phyloP scores from a whole-genome alignment of 2,888 invertebrate species.

The Pseudanteris insignis region DNA sequence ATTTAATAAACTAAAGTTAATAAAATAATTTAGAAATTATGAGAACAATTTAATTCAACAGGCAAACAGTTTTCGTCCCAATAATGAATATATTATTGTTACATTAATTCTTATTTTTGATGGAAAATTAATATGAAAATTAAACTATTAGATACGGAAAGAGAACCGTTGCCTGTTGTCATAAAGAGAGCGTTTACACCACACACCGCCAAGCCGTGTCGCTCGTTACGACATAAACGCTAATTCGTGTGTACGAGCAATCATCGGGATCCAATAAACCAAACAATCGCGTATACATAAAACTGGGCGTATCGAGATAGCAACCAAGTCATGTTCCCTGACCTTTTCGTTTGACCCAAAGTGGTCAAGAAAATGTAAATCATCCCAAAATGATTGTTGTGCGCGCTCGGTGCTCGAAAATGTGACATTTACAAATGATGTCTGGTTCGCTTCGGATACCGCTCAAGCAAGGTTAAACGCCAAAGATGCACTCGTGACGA shows the following conservation, averaged over 20 bases:
- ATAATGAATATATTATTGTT: too few species aligned
- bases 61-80: too few species aligned
- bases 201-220: not conserved
- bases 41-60: too few species aligned
- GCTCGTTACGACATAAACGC: slow-evolving; percentile 4
- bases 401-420: slow-evolving; percentile 1
- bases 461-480: slow-evolving; percentile 10
- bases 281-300: slow-evolving; percentile 22
- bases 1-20: too few species aligned
- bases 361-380: slow-evolving; percentile 1
- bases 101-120: too few species aligned
- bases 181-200: slow-evolving; percentile 7
- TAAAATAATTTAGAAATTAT: too few species aligned
- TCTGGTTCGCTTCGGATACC: not conserved
- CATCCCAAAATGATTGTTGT: not conserved
- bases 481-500: slow-evolving; percentile 20
- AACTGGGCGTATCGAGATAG: slow-evolving; percentile 36
- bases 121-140: too few species aligned
- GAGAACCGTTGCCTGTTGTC: not conserved
- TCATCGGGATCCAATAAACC: slow-evolving; percentile 14
- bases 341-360: not conserved
- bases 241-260: not conserved
- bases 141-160: too few species aligned
- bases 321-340: slow-evolving; percentile 13
- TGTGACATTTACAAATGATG: slow-evolving; percentile 10